Evolutionary conservation across 2,888 invertebrate species (phyloP).

Genomic region (Bombylius discolor): DNA sequence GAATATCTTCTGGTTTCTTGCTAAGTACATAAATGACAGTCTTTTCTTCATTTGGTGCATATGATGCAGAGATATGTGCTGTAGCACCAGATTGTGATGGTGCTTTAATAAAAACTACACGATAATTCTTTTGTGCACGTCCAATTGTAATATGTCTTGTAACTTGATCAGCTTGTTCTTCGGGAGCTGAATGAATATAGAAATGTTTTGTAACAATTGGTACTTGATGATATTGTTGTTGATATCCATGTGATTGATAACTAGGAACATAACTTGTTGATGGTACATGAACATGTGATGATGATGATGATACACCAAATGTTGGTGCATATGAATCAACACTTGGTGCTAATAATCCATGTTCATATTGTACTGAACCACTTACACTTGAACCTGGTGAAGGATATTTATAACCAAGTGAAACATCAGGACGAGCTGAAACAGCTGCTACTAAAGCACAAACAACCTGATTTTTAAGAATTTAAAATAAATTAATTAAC

Average conservation of each 20-base stretch:
- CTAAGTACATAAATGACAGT: slow-evolving; percentile 17
- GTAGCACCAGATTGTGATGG: slow-evolving; percentile 17
- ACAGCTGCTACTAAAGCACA: slow-evolving; percentile 16
- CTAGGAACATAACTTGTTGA: too few relatives aligned
- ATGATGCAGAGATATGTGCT: slow-evolving; percentile 7
- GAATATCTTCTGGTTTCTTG: slow-evolving; percentile 13
- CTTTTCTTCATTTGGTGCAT: slow-evolving; percentile 16
- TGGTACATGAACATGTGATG: too few relatives aligned
- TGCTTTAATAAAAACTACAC: slow-evolving; percentile 34
- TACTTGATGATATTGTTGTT: slow-evolving; percentile 4
- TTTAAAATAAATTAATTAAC: not conserved
- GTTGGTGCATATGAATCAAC: not conserved
- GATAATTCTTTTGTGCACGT: slow-evolving; percentile 29
- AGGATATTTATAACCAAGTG: slow-evolving; percentile 24
- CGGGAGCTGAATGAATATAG: slow-evolving; percentile 30
- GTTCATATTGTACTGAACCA: not conserved
- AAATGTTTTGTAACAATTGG: slow-evolving; percentile 32
- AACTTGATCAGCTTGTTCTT: slow-evolving; percentile 23
- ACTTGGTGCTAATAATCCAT: not conserved
- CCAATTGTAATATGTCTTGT: slow-evolving; percentile 27
- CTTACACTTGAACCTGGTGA: not conserved
- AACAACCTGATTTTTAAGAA: slow-evolving; percentile 2
- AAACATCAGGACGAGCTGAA: slow-evolving; percentile 26
- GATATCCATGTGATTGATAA: too few relatives aligned
- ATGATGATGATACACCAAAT: not conserved